These are phyloP conservation scores for Aplodontia rufa DNA, from an alignment of 2,113 vertebrate species.

Conservation along the genomic window DNA sequence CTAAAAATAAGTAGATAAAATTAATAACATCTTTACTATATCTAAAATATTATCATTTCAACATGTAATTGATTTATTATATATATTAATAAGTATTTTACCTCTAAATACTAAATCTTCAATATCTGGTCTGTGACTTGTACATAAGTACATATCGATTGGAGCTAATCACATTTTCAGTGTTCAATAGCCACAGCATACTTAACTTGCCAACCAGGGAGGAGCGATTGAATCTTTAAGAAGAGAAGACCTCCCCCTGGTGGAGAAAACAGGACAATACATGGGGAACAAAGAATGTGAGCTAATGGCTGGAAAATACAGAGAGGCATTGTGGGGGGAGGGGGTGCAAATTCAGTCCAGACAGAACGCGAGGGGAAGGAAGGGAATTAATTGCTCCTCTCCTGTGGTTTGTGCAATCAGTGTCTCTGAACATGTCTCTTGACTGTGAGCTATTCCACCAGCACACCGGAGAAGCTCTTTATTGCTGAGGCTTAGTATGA, in stretches of 20 bases:
- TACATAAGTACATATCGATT: neutral
- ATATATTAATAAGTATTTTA: neutral
- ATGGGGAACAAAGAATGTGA: neutral
- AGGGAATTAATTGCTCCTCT: too few species aligned
- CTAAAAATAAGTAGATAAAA: neutral
- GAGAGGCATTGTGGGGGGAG: neutral
- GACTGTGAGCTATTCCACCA: neutral
- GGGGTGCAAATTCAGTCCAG: neutral
- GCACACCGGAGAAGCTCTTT: neutral
- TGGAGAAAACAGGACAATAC: neutral
- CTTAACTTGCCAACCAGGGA: neutral
- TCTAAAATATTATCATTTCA: neutral
- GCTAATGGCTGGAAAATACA: neutral
- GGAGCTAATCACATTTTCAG: rapidly evolving
- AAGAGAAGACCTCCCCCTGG: neutral
- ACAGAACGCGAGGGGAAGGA: neutral
- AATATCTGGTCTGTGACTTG: neutral
- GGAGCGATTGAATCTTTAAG: neutral
- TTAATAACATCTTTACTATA: neutral
- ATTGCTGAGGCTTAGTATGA: neutral
- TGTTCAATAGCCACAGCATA: rapidly evolving
- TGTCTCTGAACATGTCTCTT: neutral
- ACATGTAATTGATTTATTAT: neutral
- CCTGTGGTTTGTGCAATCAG: neutral
- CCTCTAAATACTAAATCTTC: neutral